Evolutionary conservation across 2,888 invertebrate species (phyloP).

Genomic region (Andrena flavipes): DNA sequence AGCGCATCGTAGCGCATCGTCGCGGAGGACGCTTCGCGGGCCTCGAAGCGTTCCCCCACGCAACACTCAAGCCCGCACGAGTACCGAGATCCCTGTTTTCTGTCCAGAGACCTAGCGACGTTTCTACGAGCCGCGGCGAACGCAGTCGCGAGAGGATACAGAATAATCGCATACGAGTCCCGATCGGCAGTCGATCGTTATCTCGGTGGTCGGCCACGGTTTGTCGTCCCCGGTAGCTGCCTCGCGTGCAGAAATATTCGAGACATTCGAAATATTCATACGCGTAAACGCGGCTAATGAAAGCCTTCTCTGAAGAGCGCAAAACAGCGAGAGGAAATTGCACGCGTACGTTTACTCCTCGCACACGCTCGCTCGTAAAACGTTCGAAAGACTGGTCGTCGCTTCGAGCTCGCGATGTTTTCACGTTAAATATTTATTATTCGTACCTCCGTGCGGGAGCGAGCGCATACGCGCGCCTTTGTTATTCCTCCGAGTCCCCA

Average conservation of each 20-base stretch:
- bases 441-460: constrained; percentile 14
- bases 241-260: too few relatives aligned
- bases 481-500: constrained; percentile 10
- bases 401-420: constrained; percentile 36
- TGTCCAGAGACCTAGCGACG: constrained; percentile 9
- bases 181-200: too few relatives aligned
- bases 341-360: not conserved
- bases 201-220: too few relatives aligned
- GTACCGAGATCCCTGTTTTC: constrained; percentile 33
- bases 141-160: not conserved
- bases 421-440: constrained; percentile 50
- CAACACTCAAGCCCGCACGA: constrained; percentile 29
- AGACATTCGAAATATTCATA: not conserved
- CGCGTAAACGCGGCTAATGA: constrained; percentile 7
- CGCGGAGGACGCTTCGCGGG: constrained; percentile 49
- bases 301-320: constrained; percentile 47
- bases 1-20: constrained; percentile 33
- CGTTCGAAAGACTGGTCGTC: constrained; percentile 10
- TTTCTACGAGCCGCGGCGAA: too few relatives aligned
- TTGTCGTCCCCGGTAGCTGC: too few relatives aligned
- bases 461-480: constrained; percentile 8
- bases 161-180: not conserved
- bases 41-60: constrained; percentile 15
- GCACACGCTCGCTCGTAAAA: not conserved
- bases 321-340: constrained; percentile 51